Evolutionary conservation across 2,113 vertebrate species (phyloP).

Genomic region (Bubalus kerabau): DNA sequence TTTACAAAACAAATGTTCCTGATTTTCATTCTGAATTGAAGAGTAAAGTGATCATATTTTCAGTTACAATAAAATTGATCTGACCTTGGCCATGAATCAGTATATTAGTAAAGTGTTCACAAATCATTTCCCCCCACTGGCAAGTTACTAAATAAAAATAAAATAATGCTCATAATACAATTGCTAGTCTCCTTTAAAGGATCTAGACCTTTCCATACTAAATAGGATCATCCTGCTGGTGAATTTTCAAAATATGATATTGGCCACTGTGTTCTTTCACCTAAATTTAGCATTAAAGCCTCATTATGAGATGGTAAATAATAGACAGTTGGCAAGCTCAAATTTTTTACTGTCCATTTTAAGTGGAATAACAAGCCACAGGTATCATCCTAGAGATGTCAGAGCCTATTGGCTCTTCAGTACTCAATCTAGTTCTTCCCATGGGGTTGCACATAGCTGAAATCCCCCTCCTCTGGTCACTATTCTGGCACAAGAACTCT

Average conservation of each 20-base stretch:
- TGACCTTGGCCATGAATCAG: constrained; percentile 10
- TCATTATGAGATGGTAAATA: background rate
- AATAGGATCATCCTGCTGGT: background rate
- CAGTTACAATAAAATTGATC: background rate
- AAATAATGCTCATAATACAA: background rate
- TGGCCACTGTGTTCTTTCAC: constrained; percentile 7
- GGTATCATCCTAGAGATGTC: background rate
- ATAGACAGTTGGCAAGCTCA: background rate
- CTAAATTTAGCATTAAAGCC: background rate
- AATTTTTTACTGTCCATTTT: background rate
- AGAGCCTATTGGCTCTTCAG: background rate
- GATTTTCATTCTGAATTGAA: constrained; percentile 18
- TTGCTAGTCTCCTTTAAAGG: background rate
- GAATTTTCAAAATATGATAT: constrained; percentile 5
- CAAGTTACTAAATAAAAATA: constrained; percentile 23
- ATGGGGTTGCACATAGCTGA: background rate
- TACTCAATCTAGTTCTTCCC: background rate
- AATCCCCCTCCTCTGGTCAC: background rate
- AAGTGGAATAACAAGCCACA: background rate
- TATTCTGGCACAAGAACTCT: background rate
- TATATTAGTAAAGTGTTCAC: background rate
- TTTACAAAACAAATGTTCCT: background rate
- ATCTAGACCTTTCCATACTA: background rate
- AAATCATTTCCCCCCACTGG: background rate
- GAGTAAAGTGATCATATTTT: background rate